Conservation (phyloP, 2,888 invertebrate species). For the Galerucella nymphaeae region DNA sequence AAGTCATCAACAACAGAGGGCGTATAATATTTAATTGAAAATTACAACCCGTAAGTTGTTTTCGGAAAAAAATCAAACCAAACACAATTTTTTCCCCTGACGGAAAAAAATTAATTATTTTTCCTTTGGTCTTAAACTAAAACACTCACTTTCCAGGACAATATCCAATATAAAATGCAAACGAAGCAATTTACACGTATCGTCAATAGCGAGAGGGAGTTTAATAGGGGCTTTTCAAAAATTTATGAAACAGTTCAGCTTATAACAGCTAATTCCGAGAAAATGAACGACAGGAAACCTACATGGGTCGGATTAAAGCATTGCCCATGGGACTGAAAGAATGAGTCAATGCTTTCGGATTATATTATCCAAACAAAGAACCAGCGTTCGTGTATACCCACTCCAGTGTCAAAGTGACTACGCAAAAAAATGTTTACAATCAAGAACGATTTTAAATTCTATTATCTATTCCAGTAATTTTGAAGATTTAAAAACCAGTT, state of each 20-base stretch:
- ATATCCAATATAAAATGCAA: constrained; percentile 52
- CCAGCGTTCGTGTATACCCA: background rate
- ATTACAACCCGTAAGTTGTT: background rate
- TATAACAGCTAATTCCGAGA: constrained; percentile 52
- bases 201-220: constrained; percentile 47
- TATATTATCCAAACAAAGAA: constrained; percentile 55
- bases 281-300: constrained; percentile 54
- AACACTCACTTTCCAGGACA: constrained; percentile 24
- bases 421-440: too few species aligned
- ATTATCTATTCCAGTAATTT: too few species aligned
- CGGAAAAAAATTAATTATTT: constrained; percentile 23
- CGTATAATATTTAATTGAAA: too few species aligned
- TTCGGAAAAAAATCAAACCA: background rate
- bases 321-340: constrained; percentile 55
- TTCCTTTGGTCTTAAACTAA: constrained; percentile 24
- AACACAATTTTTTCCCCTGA: background rate
- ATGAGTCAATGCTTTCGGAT: constrained; percentile 53
- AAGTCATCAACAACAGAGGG: too few species aligned
- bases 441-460: too few species aligned
- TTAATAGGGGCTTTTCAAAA: constrained; percentile 53
- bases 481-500: too few species aligned
- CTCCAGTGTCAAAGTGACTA: background rate
- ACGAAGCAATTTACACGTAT: constrained; percentile 55
- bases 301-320: constrained; percentile 54
- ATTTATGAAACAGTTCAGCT: constrained; percentile 52